Evolutionary conservation across 2,113 vertebrate species (phyloP).

Genomic region (Nesoenas mayeri): DNA sequence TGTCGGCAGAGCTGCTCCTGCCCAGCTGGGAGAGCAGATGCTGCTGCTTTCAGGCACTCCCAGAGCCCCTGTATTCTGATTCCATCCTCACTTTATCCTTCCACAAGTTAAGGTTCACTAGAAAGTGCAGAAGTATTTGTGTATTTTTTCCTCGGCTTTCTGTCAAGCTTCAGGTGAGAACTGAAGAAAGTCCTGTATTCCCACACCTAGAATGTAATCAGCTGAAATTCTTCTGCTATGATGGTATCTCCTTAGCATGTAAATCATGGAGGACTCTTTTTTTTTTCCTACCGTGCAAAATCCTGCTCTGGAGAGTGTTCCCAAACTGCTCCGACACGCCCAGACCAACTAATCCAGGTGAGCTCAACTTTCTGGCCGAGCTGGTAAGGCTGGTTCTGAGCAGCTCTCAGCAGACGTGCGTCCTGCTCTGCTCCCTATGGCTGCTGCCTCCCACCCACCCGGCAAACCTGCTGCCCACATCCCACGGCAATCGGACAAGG

Average conservation of each 20-base stretch:
- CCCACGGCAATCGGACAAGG: rapidly evolving
- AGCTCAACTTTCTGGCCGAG: constrained; percentile 59
- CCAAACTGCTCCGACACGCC: constrained; percentile 51
- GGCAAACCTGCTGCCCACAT: background rate
- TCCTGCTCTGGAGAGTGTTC: constrained; percentile 7
- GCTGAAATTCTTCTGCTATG: constrained; percentile 49
- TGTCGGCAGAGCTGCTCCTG: background rate
- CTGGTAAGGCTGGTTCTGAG: constrained; percentile 17
- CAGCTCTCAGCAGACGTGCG: constrained; percentile 34
- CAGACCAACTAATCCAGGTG: constrained; percentile 46
- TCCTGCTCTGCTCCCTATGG: background rate
- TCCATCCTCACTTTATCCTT: background rate
- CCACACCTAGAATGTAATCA: constrained; percentile 64
- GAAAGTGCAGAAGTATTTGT: background rate
- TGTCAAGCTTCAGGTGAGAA: constrained; percentile 46
- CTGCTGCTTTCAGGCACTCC: background rate
- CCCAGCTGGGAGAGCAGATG: background rate
- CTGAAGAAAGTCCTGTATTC: constrained; percentile 46
- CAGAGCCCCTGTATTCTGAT: background rate
- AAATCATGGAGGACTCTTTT: background rate
- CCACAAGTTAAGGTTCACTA: background rate
- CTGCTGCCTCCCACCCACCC: background rate
- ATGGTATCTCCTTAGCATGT: constrained; percentile 44
- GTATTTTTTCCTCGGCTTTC: constrained; percentile 3
- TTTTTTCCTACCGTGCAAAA: background rate